Evolutionary conservation across 2,113 vertebrate genomes (phyloP), one percentile per base, ranked within the genome.

Genomic region (Pipa parva): DNA sequence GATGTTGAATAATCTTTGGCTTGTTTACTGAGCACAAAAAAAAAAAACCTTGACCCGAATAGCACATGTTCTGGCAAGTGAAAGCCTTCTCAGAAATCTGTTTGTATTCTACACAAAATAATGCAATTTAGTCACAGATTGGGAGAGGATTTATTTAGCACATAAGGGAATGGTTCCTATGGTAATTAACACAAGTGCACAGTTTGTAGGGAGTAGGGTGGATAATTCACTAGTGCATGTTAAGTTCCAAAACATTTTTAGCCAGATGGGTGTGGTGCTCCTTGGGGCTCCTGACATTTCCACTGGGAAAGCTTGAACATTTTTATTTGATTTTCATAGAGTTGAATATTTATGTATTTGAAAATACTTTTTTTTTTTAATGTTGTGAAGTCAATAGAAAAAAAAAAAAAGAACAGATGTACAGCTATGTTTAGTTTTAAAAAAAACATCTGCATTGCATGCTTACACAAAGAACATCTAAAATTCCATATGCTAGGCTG

Each of bases 191-290:
- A 69, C 50, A 28, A 67, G 29, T 72, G 64, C 60, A 73, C 42
- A 9, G 48, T 62, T 79, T 81, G 63, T 71, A 79, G 71, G 70
- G 72, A 76, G 73, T 60, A 31, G 74, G 73, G 63, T 74, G 67
- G 49, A 74, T 70, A 71, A 58, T 61, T 74, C 28, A 1, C 9
- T 21, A 54, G 51, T 0, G 2, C 51, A 63, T 26, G 51, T 17
- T 33, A 28, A 56, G 27, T 42, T 71, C 65, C 0, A 0, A 2
- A 1, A 17, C 7, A 12, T 27, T 33, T 13, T n/a, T n/a, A 69
- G 76, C 64, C 73, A 75, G 57, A 74, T 67, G 75, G 73, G 72
- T 71, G 77, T 76, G 72, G 72, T 63, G 55, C 26, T 59, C 29
- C 76, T 45, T 67, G 67, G 58, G 72, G 64, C 0, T 0, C 70